These are phyloP conservation scores for Amblyopsis hoosieri DNA, from an alignment of 2,797 vertebrate genomes.

Conservation along the genomic window DNA sequence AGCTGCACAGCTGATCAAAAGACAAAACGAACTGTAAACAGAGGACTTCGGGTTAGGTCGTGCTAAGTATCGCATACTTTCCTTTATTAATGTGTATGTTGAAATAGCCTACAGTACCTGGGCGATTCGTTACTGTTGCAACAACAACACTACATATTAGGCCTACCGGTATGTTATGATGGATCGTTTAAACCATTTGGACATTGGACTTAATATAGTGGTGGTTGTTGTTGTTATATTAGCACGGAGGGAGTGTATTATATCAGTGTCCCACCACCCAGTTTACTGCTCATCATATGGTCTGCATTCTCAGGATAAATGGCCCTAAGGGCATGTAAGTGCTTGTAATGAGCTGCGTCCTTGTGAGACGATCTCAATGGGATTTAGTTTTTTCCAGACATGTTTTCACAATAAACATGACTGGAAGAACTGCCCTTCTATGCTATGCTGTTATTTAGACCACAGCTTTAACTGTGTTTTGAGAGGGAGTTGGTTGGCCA, in stretches of 20 bases:
- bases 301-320: slow-evolving; percentile 63
- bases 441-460: slow-evolving; percentile 58
- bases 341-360: slow-evolving; percentile 57
- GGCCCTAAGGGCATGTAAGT: slow-evolving; percentile 60
- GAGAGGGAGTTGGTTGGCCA: slow-evolving; percentile 49
- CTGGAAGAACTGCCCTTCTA: slow-evolving; percentile 34
- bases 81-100: too few relatives aligned
- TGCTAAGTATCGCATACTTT: too few relatives aligned
- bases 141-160: too few relatives aligned
- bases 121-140: too few relatives aligned
- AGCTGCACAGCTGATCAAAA: neutral
- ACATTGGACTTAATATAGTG: too few relatives aligned
- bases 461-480: slow-evolving; percentile 47
- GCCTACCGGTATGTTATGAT: too few relatives aligned
- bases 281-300: slow-evolving; percentile 54
- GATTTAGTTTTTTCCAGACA: slow-evolving; percentile 38
- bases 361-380: slow-evolving; percentile 51
- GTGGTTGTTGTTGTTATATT: too few relatives aligned
- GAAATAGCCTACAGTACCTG: too few relatives aligned
- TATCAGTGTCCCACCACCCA: slow-evolving; percentile 22
- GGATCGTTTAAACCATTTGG: too few relatives aligned
- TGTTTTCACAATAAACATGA: slow-evolving; percentile 68
- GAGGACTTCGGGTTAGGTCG: too few relatives aligned
- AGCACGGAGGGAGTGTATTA: slow-evolving; percentile 30
- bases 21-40: too few relatives aligned